These are phyloP conservation scores for Antennarius striatus DNA, from an alignment of 2,113 vertebrate genomes.

Conservation along the genomic window DNA sequence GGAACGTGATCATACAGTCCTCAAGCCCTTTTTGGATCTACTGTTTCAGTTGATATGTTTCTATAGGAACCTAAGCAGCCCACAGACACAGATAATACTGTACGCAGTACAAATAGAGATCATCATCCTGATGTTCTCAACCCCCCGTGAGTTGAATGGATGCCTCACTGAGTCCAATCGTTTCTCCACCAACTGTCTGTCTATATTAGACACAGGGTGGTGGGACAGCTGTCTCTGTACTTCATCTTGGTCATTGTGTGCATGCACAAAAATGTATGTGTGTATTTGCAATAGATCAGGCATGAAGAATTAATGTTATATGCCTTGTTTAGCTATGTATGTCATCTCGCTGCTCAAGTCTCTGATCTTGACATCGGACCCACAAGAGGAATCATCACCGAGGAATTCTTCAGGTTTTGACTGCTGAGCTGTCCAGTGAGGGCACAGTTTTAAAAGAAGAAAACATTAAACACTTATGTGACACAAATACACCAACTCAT, in stretches of 20 bases:
- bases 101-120: conserved; percentile 39
- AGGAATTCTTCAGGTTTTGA: conserved; percentile 61
- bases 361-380: conserved; percentile 67
- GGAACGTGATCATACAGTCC: conserved; percentile 29
- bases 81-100: conserved; percentile 12
- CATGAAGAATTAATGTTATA: conserved; percentile 56
- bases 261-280: conserved; percentile 32
- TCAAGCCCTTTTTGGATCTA: conserved; percentile 15
- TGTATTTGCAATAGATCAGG: conserved; percentile 52
- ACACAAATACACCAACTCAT: conserved; percentile 12
- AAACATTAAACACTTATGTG: conserved; percentile 29
- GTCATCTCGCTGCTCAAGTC: conserved; percentile 30
- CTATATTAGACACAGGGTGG: conserved; percentile 63
- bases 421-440: conserved; percentile 30
- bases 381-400: conserved; percentile 51
- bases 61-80: not conserved
- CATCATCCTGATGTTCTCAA: conserved; percentile 38
- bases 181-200: conserved; percentile 69
- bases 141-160: conserved; percentile 33
- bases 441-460: conserved; percentile 27
- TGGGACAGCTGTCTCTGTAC: conserved; percentile 59
- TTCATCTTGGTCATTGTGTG: conserved; percentile 30
- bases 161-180: conserved; percentile 65
- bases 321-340: conserved; percentile 64
- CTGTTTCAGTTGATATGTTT: conserved; percentile 35